Evolutionary conservation across 2,888 invertebrate genomes (phyloP).

Genomic region (Meteorus colon): DNA sequence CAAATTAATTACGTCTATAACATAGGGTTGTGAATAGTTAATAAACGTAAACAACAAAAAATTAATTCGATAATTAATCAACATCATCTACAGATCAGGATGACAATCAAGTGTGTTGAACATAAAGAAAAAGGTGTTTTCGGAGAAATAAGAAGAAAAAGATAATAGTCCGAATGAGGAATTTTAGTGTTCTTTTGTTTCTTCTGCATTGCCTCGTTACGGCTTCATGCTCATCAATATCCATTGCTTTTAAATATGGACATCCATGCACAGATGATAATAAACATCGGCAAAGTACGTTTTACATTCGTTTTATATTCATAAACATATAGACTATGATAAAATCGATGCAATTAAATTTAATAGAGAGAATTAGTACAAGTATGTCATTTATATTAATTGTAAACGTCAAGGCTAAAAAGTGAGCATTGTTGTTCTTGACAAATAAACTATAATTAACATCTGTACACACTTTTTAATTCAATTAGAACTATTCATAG

Average conservation of each 20-base stretch:
- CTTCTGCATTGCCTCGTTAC: constrained; percentile 35
- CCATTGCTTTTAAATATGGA: constrained; percentile 40
- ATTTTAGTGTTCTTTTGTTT: constrained; percentile 40
- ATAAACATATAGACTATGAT: not conserved
- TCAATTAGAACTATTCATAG: not conserved
- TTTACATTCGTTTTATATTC: not conserved
- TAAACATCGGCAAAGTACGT: constrained; percentile 47
- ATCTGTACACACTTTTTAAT: not conserved
- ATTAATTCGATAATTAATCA: not conserved
- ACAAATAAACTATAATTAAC: not conserved
- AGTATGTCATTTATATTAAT: not conserved
- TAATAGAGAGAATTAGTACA: not conserved
- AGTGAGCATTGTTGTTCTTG: not conserved
- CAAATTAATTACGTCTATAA: not conserved
- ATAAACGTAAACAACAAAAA: too few species aligned
- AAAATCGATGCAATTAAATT: not conserved
- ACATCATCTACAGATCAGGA: not conserved
- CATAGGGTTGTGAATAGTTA: not conserved
- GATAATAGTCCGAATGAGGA: constrained; percentile 29
- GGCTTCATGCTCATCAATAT: constrained; percentile 42
- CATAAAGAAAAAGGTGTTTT: not conserved
- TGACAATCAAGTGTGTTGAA: constrained; percentile 1
- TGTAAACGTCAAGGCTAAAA: not conserved
- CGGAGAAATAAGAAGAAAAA: constrained; percentile 5
- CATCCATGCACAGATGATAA: constrained; percentile 42